Conservation (phyloP, 2,888 invertebrate genomes). For the Hirtodrosophila duncani region DNA sequence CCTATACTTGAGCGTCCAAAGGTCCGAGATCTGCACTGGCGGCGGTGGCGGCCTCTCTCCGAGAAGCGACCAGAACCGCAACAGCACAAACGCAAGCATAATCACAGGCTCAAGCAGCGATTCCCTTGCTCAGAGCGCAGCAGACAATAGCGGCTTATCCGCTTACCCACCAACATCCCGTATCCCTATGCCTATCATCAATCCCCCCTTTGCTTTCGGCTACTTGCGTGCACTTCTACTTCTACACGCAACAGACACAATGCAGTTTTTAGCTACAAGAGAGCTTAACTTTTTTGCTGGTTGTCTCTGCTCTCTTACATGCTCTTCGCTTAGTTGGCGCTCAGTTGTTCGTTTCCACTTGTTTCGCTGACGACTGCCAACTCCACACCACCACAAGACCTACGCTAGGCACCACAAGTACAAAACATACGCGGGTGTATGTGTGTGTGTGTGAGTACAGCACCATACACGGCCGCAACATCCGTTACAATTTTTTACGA, state of each 20-base stretch:
- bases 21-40: slow-evolving; percentile 17
- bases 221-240: neutral
- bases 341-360: slow-evolving; percentile 60
- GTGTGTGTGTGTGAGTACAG: slow-evolving; percentile 24
- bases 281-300: slow-evolving; percentile 42
- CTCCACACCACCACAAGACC: no score
- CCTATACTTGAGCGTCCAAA: slow-evolving; percentile 24
- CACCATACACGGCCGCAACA: slow-evolving; percentile 64
- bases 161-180: no score
- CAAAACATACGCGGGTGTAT: neutral
- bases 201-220: neutral
- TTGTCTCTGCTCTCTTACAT: slow-evolving; percentile 10
- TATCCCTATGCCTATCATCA: no score
- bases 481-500: slow-evolving; percentile 73
- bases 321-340: slow-evolving; percentile 15
- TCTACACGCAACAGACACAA: slow-evolving; percentile 46
- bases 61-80: slow-evolving; percentile 48
- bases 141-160: neutral
- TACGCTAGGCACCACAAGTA: no score
- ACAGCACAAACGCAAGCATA: slow-evolving; percentile 28
- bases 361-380: no score
- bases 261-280: slow-evolving; percentile 56
- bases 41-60: neutral
- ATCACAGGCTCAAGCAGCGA: slow-evolving; percentile 8
- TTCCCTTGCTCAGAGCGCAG: no score